Base-by-base conservation (phyloP, 2,797 vertebrate genomes). In the Morelia viridis region DNA sequence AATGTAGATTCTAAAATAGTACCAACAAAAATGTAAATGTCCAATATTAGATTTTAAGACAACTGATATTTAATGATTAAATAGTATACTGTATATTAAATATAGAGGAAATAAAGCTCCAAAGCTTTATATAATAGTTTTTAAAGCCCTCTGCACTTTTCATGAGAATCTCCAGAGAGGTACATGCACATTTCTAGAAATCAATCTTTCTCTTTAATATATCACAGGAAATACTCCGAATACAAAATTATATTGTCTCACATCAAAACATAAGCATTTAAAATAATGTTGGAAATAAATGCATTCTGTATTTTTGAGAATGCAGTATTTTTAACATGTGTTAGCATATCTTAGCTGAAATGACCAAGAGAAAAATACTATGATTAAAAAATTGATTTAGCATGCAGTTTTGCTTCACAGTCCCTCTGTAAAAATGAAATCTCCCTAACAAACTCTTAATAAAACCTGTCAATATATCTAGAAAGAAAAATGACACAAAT, bases 381-480 rank as follows among this genome's bases (percentile, higher is more conserved):
- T 95, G 95, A 97, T 97, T 97, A 96, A 97, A 97, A 97, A 97
- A 96, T 95, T 97, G 97, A 97, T 97, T 98, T 97, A 97, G 96
- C 96, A 97, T 96, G 96, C 97, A 96, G 97, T 95, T 96, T 97
- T 96, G 96, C 97, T 97, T 97, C 96, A 97, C 96, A 97, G 97
- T 97, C 97, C 97, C 97, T 96, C 96, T 96, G 97, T 97, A 97
- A 97, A 98, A 97, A 97, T 97, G 96, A 97, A 97, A 97, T 97
- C 97, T 98, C 96, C 96, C 97, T 97, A 97, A 97, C 98, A 98
- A 98, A 97, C 97, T 97, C 97, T 98, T 98, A 98, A 98, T 98
- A 98, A 98, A 98, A 98, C 97, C 97, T 97, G 97, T 98, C 98
- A 98, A 98, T 98, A 98, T 96, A 97, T 97, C 97, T 96, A 96